Base-by-base conservation (phyloP, 2,113 vertebrate species). In the Accipiter virgatus region DNA sequence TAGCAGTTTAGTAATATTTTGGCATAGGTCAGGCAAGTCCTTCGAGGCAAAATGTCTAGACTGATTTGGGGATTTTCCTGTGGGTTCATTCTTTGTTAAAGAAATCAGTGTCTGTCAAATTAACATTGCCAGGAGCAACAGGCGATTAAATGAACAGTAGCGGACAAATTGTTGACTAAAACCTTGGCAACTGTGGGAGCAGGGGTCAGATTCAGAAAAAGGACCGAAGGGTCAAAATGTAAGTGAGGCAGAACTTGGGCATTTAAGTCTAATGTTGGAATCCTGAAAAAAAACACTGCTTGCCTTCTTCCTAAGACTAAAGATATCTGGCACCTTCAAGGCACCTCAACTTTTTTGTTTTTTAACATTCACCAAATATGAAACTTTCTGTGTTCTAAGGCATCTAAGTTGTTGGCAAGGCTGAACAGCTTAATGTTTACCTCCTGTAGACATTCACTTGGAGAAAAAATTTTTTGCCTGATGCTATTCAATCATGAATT, bases 21-120 rank as follows among this genome's bases (percentile, higher is more conserved):
- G 92, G 88, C 92, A 48, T 92, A 92, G 89, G 68, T 95, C 83
- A 79, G 72, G 88, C 88, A 67, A 93, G 47, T 94, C 94, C 88
- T 97, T 95, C 52, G 32, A 97, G 95, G 92, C 95, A 97, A 84
- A 95, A 94, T 84, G 95, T 97, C 95, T 97, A 95, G 91, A 95
- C 95, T 87, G 86, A 92, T 94, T 89, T 97, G 81, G 73, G 80
- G 81, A 91, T 95, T 97, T 95, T 95, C 63, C 52, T 96, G 88
- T 94, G 92, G 83, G 80, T 95, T 93, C 65, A 29, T 79, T 95
- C 77, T 93, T 89, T 95, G 86, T 84, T 92, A 88, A 88, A 95
- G 85, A 68, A 90, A 79, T 94, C 72, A 18, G 6, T 95, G 80
- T 93, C 82, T 93, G 80, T 92, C 77, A 75, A 84, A 81, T 93